Evolutionary conservation across 2,888 invertebrate species (phyloP), one percentile per base, ranked within the genome.

Genomic region (Yponomeuta sedellus): DNA sequence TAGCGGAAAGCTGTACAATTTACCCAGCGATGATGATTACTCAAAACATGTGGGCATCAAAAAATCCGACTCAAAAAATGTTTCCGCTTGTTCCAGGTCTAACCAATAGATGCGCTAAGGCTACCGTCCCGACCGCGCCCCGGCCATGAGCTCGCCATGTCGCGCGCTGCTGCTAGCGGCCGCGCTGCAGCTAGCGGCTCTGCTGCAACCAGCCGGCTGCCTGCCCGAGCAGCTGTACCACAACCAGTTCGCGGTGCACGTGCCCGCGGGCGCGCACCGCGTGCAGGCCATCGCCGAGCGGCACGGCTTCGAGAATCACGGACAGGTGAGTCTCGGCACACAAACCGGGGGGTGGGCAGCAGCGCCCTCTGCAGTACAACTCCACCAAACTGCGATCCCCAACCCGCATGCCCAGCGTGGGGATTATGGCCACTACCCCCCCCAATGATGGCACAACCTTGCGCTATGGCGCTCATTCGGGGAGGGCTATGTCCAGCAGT

Each of bases 201-300:
- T 78, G 69, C 12, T 59, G 40, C n/a, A 28, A 12, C 39, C 19
- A 28, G 65, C 44, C 10, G 39, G 56, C 25, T 39, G 65, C 34
- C 72, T 79, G 34, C 83, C 82, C 68, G 82, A 84, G 72, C 70
- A 79, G 59, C 92, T 95, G 77, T 97, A 94, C 86, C 94, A 94
- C 86, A 96, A 96, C 85, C 94, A 96, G 82, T 96, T 96, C 80
- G 98, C 98, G 64, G 95, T 97, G 64, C 94, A 96, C 82, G 94
- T 98, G 80, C 95, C 96, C 25, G 94, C 93, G 61, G 95, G 95
- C 20, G 84, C 91, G 65, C 91, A 92, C n/a, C 93, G 93, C 69
- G 98, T 97, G 61, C 94, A 95, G 78, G 90, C 86, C 69, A 94
- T 98, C 74, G 98, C 98, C 64, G 86, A 84, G 71, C 95, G 95